A percentile compares a stretch with the other conserved stretches of the same genome.
phyloP scores from a whole-genome alignment of 2,888 invertebrate species.

The Hoplodrina blanda region DNA sequence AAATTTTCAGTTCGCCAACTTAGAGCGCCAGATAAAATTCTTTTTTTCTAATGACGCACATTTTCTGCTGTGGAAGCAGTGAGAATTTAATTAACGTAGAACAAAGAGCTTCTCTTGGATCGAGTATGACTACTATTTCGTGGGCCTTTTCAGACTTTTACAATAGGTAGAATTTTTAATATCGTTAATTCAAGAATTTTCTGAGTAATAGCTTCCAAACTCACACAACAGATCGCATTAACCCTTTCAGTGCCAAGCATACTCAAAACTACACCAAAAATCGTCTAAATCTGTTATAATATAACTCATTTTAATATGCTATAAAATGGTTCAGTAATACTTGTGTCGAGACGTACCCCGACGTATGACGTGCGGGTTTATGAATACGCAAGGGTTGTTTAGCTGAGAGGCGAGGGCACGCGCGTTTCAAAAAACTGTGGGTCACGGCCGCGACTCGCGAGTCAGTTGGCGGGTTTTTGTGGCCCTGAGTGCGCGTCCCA shows the following conservation, averaged over 20 bases:
- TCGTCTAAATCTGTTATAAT: conserved; percentile 33
- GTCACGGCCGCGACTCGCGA: conserved; percentile 70
- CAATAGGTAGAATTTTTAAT: conserved; percentile 56
- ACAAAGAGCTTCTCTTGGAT: conserved; percentile 66
- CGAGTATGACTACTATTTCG: conserved; percentile 58
- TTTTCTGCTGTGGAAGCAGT: conserved; percentile 71
- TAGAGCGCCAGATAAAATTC: conserved; percentile 75
- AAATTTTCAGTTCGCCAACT: conserved; percentile 81
- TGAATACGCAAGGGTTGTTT: conserved; percentile 88
- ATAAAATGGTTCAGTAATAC: conserved; percentile 45
- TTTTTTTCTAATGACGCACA: conserved; percentile 70
- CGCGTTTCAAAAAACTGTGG: conserved; percentile 82
- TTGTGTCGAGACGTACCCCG: conserved; percentile 44
- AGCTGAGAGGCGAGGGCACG: conserved; percentile 80
- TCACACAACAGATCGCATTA: background rate
- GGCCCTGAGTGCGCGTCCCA: conserved; percentile 75
- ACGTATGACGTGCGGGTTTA: conserved; percentile 77
- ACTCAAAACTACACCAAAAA: background rate
- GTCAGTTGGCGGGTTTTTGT: conserved; percentile 82
- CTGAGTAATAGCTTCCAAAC: conserved; percentile 2
- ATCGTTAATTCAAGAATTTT: conserved; percentile 22
- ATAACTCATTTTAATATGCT: conserved; percentile 41
- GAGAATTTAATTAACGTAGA: conserved; percentile 82
- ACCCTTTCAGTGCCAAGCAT: conserved; percentile 18
- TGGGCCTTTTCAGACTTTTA: conserved; percentile 48